phyloP scores from a whole-genome alignment of 2,888 invertebrate species.

The Pyrocoelia pectoralis region DNA sequence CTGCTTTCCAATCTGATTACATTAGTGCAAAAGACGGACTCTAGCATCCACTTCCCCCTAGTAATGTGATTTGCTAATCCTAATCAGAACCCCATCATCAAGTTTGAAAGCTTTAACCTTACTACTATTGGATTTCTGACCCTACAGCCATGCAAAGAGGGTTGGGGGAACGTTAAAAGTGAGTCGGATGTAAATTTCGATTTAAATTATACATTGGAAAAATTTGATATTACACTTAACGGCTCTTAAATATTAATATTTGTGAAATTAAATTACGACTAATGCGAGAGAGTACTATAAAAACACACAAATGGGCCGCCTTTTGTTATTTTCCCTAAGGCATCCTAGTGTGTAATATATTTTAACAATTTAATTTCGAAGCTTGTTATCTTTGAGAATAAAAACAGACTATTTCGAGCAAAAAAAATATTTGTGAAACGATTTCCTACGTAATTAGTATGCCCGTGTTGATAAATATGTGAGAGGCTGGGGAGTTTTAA shows the following conservation, averaged over 20 bases:
- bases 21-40: constrained; percentile 42
- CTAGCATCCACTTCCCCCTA: constrained; percentile 29
- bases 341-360: constrained; percentile 5
- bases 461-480: constrained; percentile 24
- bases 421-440: constrained; percentile 21
- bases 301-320: not conserved
- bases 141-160: constrained; percentile 31
- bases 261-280: not conserved
- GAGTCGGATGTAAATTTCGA: constrained; percentile 3
- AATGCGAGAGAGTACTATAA: not conserved
- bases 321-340: constrained; percentile 3
- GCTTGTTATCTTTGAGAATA: constrained; percentile 12
- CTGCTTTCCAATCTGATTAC: constrained; percentile 51
- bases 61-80: constrained; percentile 53
- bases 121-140: constrained; percentile 50
- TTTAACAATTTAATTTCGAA: constrained; percentile 10
- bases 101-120: constrained; percentile 47
- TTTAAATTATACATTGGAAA: constrained; percentile 3
- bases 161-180: not conserved
- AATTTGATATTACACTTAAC: constrained; percentile 2
- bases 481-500: constrained; percentile 20
- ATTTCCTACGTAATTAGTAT: constrained; percentile 23
- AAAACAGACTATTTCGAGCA: constrained; percentile 2
- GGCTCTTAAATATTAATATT: not conserved
- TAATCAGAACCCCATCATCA: constrained; percentile 51